Evolutionary conservation across 2,113 vertebrate genomes (phyloP).

Genomic region (Phodopus roborovskii): DNA sequence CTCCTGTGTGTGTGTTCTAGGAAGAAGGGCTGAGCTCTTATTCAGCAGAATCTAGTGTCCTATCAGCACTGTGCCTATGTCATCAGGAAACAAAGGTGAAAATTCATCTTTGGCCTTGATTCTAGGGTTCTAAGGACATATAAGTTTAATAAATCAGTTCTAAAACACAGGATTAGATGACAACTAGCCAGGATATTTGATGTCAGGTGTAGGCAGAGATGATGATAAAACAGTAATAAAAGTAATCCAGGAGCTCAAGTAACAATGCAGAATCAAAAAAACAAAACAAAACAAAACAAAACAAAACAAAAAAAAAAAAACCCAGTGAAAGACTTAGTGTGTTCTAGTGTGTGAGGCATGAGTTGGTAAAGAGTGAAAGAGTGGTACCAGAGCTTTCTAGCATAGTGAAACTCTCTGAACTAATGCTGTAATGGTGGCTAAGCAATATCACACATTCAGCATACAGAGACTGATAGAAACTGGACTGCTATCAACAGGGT

Average conservation of each 20-base stretch:
- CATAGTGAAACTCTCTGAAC: not conserved
- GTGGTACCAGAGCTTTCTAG: not conserved
- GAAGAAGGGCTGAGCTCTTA: not conserved
- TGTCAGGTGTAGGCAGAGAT: not conserved
- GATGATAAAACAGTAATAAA: not conserved
- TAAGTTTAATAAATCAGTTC: conserved; percentile 57
- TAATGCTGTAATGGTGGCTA: no score
- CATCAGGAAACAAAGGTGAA: not conserved
- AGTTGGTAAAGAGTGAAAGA: accelerated
- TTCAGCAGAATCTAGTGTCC: not conserved
- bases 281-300: no score
- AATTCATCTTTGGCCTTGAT: conserved; percentile 28
- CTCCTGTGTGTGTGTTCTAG: not conserved
- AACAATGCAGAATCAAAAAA: not conserved
- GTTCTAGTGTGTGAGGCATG: not conserved
- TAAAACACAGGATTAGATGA: not conserved
- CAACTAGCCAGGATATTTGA: not conserved
- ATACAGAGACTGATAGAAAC: not conserved
- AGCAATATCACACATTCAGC: not conserved
- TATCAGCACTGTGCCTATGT: not conserved
- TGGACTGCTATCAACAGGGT: not conserved
- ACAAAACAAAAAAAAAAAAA: not conserved
- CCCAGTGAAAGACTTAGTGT: not conserved
- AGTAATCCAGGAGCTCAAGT: not conserved
- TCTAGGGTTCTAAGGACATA: conserved; percentile 34